These are phyloP conservation scores for Eurystomus glaucurus DNA, from an alignment of 2,797 vertebrate genomes.

Conservation along the genomic window DNA sequence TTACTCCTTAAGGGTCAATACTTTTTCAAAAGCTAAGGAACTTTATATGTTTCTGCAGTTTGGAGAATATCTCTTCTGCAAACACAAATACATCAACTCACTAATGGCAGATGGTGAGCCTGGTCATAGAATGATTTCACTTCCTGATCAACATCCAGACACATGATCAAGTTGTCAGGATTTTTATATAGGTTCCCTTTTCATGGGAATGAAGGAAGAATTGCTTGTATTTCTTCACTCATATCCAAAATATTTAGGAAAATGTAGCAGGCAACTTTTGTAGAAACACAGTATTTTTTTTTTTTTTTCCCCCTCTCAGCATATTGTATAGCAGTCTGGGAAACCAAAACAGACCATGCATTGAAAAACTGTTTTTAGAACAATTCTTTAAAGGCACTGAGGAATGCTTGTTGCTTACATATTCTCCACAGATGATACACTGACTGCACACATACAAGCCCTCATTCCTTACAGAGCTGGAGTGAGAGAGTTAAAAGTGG, in stretches of 20 bases:
- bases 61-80: not conserved
- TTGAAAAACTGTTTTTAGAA: constrained; percentile 5
- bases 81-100: not conserved
- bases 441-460: not conserved
- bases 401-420: not conserved
- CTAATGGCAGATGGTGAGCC: not conserved
- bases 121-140: not conserved
- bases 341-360: not conserved
- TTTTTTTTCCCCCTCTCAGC: not conserved
- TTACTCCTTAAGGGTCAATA: not conserved
- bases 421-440: not conserved
- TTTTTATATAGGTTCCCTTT: not conserved
- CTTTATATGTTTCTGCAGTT: not conserved
- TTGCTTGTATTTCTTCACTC: not conserved
- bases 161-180: not conserved
- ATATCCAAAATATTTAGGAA: not conserved
- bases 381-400: not conserved
- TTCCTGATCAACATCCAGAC: not conserved
- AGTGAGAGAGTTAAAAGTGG: not conserved
- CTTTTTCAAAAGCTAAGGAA: not conserved
- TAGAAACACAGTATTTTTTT: not conserved
- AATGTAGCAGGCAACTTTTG: not conserved
- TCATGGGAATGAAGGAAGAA: not conserved
- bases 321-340: not conserved
- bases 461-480: not conserved